A percentile compares a stretch with the other conserved stretches of the same genome.
These are phyloP conservation scores for Engraulis encrasicolus DNA, from an alignment of 2,113 vertebrate species.

Conservation along the genomic window DNA sequence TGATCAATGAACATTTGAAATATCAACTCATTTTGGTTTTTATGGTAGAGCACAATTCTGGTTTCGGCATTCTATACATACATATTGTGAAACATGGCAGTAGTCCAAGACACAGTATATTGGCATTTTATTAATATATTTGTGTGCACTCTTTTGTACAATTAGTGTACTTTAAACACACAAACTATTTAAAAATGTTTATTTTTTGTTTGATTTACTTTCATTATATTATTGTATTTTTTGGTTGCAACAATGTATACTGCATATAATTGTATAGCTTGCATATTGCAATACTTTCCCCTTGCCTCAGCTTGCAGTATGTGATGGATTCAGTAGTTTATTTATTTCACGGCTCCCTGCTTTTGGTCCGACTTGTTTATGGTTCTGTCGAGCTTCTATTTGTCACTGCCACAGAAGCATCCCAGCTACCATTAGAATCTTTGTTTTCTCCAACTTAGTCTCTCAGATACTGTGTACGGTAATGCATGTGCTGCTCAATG, in stretches of 20 bases:
- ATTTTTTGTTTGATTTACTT: background rate
- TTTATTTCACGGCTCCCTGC: slow-evolving; percentile 5
- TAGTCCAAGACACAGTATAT: background rate
- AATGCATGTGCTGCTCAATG: background rate
- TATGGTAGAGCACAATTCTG: background rate
- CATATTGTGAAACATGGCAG: background rate
- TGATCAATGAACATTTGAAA: background rate
- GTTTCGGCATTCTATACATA: background rate
- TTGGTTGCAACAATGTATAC: background rate
- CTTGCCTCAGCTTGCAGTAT: background rate
- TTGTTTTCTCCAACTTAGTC: slow-evolving; percentile 1
- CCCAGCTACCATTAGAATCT: background rate
- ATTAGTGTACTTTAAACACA: background rate
- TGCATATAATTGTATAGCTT: slow-evolving; percentile 5
- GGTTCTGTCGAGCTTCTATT: background rate
- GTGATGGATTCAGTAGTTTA: slow-evolving; percentile 15
- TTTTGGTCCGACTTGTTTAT: slow-evolving; percentile 4
- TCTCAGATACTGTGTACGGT: background rate
- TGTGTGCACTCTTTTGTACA: background rate
- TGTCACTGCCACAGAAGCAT: slow-evolving; percentile 7
- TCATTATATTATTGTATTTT: background rate
- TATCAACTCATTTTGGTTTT: background rate
- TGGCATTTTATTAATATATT: background rate
- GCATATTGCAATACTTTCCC: slow-evolving; percentile 5
- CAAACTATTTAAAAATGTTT: background rate